Base-by-base conservation (phyloP, 1,140 invertebrate genomes). In the Scaptomyza hsui region DNA sequence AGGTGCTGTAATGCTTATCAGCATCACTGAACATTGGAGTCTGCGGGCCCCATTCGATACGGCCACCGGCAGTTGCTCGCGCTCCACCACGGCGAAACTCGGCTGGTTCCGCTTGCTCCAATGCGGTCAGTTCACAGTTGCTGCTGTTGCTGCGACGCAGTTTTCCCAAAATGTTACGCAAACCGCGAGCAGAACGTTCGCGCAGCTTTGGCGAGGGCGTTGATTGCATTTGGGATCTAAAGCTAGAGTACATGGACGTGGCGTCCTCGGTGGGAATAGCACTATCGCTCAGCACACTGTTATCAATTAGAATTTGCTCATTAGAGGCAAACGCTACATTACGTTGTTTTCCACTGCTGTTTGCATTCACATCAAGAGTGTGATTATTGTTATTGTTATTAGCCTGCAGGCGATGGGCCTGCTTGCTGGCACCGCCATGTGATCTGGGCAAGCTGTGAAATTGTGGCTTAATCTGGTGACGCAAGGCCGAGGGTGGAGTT, bases 371-470 rank as follows among this genome's bases (percentile, higher is more conserved):
- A 53, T 92, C 89, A 21, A 89, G 56, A 5, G 61, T 42, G 1
- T 60, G 75, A 51, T 59, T 78, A 51, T 79, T 78, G 32, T 80
- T 81, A 26, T 78, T 86, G 19, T 85, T 68, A 79, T 91, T 91
- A 24, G 49, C 7, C 74, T 55, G 72, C 1, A 44, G 9, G 2
- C 47, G 62, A 15, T 35, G 44, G 9, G 42, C 7, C 77, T 75
- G 91, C 59, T 82, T 92, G 94, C 7, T 65, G 7, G 62, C 69
- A 15, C 16, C 70, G 94, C 93, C 56, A 68, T 86, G 78, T 94
- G 95, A 73, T 49, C 96, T 93, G 13, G 96, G 97, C 77, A 97
- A 91, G 75, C 96, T 97, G 70, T 95, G 95, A 81, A 96, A 96
- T 88, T 95, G 94, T 75, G 94, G 93, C 65, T 95, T 93, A 75